These are phyloP conservation scores for Hoplostethus atlanticus DNA, from an alignment of 2,797 vertebrate genomes.

Conservation along the genomic window DNA sequence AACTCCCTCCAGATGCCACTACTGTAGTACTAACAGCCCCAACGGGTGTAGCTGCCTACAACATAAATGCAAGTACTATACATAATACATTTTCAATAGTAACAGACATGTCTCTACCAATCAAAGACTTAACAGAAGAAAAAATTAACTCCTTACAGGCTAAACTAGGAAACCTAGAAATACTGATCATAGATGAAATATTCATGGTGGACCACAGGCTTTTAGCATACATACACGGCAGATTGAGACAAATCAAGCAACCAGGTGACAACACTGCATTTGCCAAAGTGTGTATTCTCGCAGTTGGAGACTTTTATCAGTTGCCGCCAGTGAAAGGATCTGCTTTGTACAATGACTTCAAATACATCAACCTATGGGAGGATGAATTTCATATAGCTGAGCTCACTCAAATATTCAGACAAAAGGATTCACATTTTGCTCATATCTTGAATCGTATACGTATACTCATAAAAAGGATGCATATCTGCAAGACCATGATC, in stretches of 20 bases:
- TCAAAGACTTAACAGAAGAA: slow-evolving; percentile 33
- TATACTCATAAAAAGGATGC: too few relatives aligned
- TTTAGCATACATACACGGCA: slow-evolving; percentile 32
- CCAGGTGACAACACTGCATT: background rate
- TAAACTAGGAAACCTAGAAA: slow-evolving; percentile 23
- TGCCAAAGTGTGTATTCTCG: slow-evolving; percentile 15
- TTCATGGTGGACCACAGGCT: slow-evolving; percentile 46
- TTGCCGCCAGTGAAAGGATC: background rate
- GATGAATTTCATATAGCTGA: too few relatives aligned
- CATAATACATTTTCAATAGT: slow-evolving; percentile 32
- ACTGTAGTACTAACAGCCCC: slow-evolving; percentile 27
- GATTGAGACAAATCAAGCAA: slow-evolving; percentile 44
- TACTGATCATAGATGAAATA: slow-evolving; percentile 56
- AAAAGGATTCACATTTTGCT: too few relatives aligned
- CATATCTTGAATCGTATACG: too few relatives aligned
- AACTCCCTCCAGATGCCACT: slow-evolving; percentile 2
- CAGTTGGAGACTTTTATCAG: slow-evolving; percentile 15
- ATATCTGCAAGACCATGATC: too few relatives aligned
- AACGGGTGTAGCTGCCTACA: slow-evolving; percentile 37
- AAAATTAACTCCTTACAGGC: slow-evolving; percentile 30
- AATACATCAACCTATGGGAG: too few relatives aligned
- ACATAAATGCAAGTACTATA: slow-evolving; percentile 30
- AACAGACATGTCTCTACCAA: slow-evolving; percentile 9
- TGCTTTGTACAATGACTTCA: too few relatives aligned
- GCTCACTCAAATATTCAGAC: too few relatives aligned